A percentile compares a stretch with the other conserved stretches of the same genome.
Evolutionary conservation across 2,113 vertebrate species (phyloP).

Genomic region (Pedetes capensis): DNA sequence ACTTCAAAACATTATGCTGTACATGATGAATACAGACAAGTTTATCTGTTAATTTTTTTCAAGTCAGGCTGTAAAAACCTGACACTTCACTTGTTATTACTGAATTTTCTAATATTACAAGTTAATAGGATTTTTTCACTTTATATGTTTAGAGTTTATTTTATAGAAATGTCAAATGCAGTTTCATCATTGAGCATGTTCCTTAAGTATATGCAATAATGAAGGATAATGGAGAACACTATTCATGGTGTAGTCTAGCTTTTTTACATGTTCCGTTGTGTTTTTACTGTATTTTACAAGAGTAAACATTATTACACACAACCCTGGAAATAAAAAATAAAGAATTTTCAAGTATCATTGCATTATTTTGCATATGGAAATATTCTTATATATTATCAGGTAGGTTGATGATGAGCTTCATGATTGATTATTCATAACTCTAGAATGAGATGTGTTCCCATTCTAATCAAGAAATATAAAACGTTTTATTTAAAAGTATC

Average conservation of each 20-base stretch:
- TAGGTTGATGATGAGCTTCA: background rate
- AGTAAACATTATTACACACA: background rate
- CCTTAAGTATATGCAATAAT: background rate
- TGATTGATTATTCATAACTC: background rate
- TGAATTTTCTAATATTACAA: background rate
- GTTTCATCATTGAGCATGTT: background rate
- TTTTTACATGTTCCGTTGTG: background rate
- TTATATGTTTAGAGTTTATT: background rate
- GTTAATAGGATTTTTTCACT: background rate
- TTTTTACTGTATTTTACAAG: background rate
- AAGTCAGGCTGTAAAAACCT: background rate
- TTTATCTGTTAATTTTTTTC: background rate
- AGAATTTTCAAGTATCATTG: background rate
- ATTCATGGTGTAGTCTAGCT: background rate
- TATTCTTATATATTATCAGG: background rate
- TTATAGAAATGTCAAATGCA: background rate
- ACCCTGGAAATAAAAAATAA: background rate
- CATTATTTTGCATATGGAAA: background rate
- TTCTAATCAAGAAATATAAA: background rate
- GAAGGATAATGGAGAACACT: background rate
- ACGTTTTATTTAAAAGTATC: background rate
- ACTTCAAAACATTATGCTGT: background rate
- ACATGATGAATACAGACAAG: background rate
- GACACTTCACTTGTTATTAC: background rate
- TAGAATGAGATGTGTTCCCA: background rate